Evolutionary conservation across 2,797 vertebrate genomes (phyloP).

Genomic region (Hybognathus amarus): DNA sequence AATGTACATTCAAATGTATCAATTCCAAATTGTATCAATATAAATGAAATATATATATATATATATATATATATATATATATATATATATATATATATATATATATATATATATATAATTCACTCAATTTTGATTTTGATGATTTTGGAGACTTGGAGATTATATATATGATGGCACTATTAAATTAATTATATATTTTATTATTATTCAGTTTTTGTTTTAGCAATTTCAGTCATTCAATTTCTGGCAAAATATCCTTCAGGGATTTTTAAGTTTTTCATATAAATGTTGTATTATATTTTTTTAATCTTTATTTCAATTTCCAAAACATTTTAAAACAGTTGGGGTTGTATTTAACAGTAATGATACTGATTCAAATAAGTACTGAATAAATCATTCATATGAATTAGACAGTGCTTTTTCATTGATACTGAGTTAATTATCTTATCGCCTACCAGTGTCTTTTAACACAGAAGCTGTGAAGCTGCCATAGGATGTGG

Average conservation of each 20-base stretch:
- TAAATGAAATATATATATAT: neutral
- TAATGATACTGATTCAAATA: neutral
- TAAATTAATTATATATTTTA: too few relatives aligned
- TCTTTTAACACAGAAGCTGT: neutral
- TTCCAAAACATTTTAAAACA: neutral
- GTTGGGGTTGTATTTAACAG: neutral
- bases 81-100: too few relatives aligned
- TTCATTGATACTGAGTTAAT: neutral
- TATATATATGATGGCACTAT: too few relatives aligned
- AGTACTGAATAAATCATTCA: neutral
- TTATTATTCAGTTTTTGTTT: neutral
- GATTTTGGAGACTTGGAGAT: too few relatives aligned
- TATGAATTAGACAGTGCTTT: neutral
- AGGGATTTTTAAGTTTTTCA: neutral
- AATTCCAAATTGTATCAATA: too few relatives aligned
- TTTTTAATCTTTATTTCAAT: neutral
- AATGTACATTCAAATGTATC: too few relatives aligned
- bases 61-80: too few relatives aligned
- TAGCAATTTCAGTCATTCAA: neutral
- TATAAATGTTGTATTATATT: neutral
- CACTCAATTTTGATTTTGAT: too few relatives aligned
- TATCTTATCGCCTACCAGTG: neutral
- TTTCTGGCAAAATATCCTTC: neutral
- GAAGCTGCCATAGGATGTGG: constrained; percentile 13
- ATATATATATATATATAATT: too few relatives aligned